These are phyloP conservation scores for Varanus salvator DNA, from an alignment of 2,113 vertebrate species.

Conservation along the genomic window DNA sequence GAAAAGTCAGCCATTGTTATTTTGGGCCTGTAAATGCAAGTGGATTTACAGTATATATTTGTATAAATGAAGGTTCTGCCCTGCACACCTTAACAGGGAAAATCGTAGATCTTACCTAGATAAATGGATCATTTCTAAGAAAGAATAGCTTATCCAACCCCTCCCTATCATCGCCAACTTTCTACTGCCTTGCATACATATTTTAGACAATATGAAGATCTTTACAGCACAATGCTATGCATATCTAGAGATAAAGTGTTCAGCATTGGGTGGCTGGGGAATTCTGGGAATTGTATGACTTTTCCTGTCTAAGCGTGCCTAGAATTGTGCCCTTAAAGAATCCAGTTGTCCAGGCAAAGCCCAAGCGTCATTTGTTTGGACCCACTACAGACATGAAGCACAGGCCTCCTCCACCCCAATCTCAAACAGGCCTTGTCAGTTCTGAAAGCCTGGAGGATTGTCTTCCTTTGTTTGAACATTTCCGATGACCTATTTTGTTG, in stretches of 20 bases:
- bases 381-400: neutral
- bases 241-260: no score
- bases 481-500: neutral
- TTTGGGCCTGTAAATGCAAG: neutral
- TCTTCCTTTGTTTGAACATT: neutral
- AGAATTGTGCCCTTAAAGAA: neutral
- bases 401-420: neutral
- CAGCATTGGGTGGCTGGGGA: no score
- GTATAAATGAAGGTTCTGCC: constrained; percentile 45
- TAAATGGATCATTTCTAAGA: constrained; percentile 48
- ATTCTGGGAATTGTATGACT: no score
- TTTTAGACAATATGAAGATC: constrained; percentile 43
- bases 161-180: neutral
- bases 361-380: neutral
- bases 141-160: constrained; percentile 43
- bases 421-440: neutral
- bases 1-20: neutral
- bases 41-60: neutral
- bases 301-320: no score
- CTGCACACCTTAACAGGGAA: neutral
- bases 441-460: neutral
- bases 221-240: no score
- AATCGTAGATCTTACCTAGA: constrained; percentile 60
- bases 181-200: constrained; percentile 41
- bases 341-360: neutral